Evolutionary conservation across 2,888 invertebrate genomes (phyloP).

Genomic region (Eilema sororculum): DNA sequence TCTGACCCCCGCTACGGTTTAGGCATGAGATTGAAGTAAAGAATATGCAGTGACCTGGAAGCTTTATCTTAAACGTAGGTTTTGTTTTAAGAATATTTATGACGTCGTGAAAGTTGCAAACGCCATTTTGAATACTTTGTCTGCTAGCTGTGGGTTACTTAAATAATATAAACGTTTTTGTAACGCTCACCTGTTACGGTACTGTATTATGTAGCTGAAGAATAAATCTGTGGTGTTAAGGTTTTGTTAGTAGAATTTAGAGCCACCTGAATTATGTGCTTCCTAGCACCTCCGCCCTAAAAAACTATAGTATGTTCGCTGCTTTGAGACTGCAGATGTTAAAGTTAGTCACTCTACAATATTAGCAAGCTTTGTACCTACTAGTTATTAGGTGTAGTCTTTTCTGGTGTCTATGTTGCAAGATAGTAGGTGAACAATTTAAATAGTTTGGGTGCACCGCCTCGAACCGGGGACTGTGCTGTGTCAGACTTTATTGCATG

Average conservation of each 20-base stretch:
- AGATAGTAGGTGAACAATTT: too few relatives aligned
- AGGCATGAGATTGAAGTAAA: constrained; percentile 64
- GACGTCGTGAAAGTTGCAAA: constrained; percentile 22
- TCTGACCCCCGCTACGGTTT: constrained; percentile 56
- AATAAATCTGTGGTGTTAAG: not conserved
- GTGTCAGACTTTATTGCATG: too few relatives aligned
- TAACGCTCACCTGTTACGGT: not conserved
- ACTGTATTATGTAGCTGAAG: not conserved
- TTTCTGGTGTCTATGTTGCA: not conserved
- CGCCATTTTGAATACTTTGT: constrained; percentile 11
- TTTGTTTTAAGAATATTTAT: constrained; percentile 44
- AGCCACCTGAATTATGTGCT: too few relatives aligned
- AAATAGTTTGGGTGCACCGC: too few relatives aligned
- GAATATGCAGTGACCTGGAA: constrained; percentile 60
- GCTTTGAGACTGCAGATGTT: not conserved
- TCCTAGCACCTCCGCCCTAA: not conserved
- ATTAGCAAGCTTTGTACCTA: not conserved
- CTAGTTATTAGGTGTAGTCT: not conserved
- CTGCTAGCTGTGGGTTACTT: constrained; percentile 5
- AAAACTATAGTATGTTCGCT: not conserved
- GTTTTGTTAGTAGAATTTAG: not conserved
- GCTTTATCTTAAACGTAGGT: constrained; percentile 57
- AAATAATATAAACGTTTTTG: not conserved
- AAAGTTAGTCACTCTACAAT: not conserved
- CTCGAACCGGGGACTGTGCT: too few relatives aligned